Evolutionary conservation across 2,113 vertebrate species (phyloP).

Genomic region (Bolborhynchus lineola): DNA sequence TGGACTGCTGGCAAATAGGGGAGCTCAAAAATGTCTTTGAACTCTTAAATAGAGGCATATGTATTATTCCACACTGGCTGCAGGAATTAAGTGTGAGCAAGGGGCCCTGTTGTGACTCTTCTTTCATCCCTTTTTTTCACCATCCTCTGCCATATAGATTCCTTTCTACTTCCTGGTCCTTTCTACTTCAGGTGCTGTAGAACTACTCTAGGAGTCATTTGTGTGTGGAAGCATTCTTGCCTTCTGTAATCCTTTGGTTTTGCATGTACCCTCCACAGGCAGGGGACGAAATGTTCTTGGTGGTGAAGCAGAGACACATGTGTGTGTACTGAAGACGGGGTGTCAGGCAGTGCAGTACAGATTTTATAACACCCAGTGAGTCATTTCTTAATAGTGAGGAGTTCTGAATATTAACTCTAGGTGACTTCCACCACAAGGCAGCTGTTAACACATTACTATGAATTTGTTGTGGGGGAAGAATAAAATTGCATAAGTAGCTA

Average conservation of each 20-base stretch:
- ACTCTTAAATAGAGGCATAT: background rate
- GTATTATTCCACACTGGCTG: background rate
- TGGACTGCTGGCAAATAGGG: background rate
- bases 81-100: background rate
- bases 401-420: background rate
- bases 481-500: slow-evolving; percentile 45
- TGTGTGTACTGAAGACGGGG: background rate
- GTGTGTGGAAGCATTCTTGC: background rate
- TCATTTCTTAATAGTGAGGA: background rate
- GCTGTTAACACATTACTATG: slow-evolving; percentile 14
- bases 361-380: background rate
- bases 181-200: background rate
- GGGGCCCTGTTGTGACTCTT: background rate
- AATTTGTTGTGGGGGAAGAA: background rate
- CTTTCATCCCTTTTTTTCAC: background rate
- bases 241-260: background rate
- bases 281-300: background rate
- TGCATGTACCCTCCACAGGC: background rate
- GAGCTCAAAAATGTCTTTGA: background rate
- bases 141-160: background rate
- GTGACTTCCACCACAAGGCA: slow-evolving; percentile 6
- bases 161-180: background rate
- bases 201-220: background rate
- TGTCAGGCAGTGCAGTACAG: background rate
- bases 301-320: background rate